Conservation (phyloP, 30 jellyfish, hydroid and myxozoan genomes). For the Sanderia malayensis region DNA sequence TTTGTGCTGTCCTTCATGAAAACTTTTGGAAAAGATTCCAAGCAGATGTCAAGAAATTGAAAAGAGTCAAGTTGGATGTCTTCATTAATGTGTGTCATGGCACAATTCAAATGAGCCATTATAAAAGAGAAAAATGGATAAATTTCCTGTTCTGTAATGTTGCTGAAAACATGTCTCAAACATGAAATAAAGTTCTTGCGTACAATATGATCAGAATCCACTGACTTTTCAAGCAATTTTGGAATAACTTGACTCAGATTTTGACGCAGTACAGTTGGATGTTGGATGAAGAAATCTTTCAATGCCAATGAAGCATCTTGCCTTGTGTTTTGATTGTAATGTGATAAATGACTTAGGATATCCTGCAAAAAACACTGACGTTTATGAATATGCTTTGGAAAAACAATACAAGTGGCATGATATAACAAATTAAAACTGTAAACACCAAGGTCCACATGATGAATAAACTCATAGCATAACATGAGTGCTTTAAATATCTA, state of each 20-base stretch:
- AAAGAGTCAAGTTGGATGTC: conserved; percentile 78
- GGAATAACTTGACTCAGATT: conserved; percentile 64
- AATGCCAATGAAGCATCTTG: conserved; percentile 73
- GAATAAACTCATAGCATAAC: no score
- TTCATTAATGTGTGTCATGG: conserved; percentile 90
- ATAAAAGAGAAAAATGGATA: conserved; percentile 71
- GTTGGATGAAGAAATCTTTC: conserved; percentile 59
- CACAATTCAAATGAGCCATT: conserved; percentile 89
- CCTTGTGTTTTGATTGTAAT: conserved; percentile 73
- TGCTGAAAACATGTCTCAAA: conserved; percentile 42
- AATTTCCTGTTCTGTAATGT: conserved; percentile 42
- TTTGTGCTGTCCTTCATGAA: conserved; percentile 57
- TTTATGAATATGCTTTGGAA: no score
- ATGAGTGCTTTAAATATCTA: no score
- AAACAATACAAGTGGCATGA: no score
- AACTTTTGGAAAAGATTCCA: conserved; percentile 37
- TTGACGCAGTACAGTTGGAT: conserved; percentile 62
- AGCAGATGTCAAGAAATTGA: conserved; percentile 45
- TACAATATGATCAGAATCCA: conserved; percentile 58
- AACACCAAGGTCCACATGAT: no score
- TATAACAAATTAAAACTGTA: no score
- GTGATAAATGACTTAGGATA: conserved; percentile 62
- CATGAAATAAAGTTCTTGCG: conserved; percentile 52
- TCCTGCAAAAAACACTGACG: conserved; percentile 52
- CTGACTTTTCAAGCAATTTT: conserved; percentile 65